phyloP scores from a whole-genome alignment of 2,113 vertebrate genomes.

The Colinus virginianus region DNA sequence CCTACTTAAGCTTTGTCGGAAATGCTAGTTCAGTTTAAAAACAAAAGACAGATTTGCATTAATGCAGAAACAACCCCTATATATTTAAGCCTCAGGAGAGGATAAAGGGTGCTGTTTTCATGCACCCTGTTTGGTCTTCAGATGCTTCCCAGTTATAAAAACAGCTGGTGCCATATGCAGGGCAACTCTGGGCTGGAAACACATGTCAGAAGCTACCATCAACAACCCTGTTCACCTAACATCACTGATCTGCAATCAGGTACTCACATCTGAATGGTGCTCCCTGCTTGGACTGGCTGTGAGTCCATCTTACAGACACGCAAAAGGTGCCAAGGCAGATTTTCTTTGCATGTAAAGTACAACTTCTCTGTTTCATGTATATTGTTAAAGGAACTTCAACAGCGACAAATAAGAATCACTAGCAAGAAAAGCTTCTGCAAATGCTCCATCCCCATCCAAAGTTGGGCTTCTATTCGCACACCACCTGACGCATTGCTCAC shows the following conservation, averaged over 20 bases:
- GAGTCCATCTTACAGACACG: not conserved
- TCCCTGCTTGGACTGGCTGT: not conserved
- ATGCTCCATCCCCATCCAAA: accelerated
- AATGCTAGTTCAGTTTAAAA: not conserved
- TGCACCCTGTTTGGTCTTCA: not conserved
- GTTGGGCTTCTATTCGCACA: not conserved
- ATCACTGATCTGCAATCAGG: accelerated
- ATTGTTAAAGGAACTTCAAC: not conserved
- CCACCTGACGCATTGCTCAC: accelerated
- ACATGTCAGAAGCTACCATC: not conserved
- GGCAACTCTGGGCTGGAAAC: not conserved
- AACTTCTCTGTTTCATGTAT: too few relatives aligned
- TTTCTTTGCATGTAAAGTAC: not conserved
- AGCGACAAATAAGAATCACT: not conserved
- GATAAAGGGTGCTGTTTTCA: not conserved
- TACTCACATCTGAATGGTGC: accelerated
- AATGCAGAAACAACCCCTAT: not conserved
- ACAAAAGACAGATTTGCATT: not conserved
- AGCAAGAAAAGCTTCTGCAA: not conserved
- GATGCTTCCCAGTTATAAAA: not conserved
- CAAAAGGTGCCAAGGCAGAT: not conserved
- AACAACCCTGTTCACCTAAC: not conserved
- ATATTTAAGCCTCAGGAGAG: not conserved
- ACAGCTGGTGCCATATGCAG: not conserved
- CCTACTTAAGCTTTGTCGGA: not conserved